These are phyloP conservation scores for Thamnophis elegans DNA, from an alignment of 2,797 vertebrate species.

Conservation along the genomic window DNA sequence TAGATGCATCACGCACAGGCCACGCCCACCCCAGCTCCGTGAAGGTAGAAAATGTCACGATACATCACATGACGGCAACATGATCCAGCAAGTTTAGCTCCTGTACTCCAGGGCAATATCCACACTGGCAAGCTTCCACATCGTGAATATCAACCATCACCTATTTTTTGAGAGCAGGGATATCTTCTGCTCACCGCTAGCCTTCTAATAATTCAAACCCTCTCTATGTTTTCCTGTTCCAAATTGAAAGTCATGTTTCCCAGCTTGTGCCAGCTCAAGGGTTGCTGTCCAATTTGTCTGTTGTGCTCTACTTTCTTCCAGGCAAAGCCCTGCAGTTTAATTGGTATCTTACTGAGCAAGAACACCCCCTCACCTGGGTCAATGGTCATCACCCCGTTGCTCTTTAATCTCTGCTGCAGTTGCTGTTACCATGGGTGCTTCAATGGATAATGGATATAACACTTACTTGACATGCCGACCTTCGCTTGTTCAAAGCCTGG, in stretches of 20 bases:
- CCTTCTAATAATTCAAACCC: background rate
- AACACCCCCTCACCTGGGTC: background rate
- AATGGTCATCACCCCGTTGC: background rate
- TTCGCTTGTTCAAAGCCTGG: background rate
- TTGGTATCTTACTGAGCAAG: background rate
- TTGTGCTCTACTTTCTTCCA: background rate
- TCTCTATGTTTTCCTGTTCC: background rate
- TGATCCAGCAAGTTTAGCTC: no score
- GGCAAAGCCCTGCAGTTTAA: background rate
- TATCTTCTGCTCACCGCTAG: background rate
- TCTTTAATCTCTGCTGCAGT: background rate
- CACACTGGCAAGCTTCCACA: background rate
- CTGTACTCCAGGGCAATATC: background rate
- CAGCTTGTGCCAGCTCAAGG: background rate
- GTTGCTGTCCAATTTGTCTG: background rate
- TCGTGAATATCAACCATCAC: background rate
- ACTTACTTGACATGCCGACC: background rate
- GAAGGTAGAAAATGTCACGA: fast-evolving
- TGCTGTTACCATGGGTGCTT: background rate
- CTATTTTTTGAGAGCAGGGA: background rate
- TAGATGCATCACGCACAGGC: no score
- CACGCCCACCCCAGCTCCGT: no score
- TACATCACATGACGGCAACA: fast-evolving
- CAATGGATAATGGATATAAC: background rate
- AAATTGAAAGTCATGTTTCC: background rate